Evolutionary conservation across 2,888 invertebrate species (phyloP), one percentile per base, ranked within the genome.

Genomic region (Hedychridium roseum): DNA sequence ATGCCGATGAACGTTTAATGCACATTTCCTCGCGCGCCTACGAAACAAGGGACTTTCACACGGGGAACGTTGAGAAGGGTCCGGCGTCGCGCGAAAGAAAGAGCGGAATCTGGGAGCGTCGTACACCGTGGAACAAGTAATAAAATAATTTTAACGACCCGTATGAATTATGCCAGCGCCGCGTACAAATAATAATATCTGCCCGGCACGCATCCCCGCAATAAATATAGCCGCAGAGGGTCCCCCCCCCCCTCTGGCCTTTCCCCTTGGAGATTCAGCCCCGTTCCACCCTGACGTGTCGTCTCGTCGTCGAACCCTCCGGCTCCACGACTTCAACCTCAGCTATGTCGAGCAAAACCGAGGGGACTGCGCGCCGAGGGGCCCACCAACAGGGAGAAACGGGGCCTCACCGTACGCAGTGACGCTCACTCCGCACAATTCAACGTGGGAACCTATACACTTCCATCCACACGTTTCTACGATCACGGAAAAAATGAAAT

Each of bases 131-230:
- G 66, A 68, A 68, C 73, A 68, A 66, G 73, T 70, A 70, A 73
- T 70, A 73, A 73, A 74, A 75, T 74, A 74, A 76, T 74, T 74
- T 73, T 70, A 71, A 72, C 74, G 75, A 75, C 69, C 71, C 63
- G 55, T 60, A 70, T 74, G 74, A 76, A 74, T 76, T 74, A 76
- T 75, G 70, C 66, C 46, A 45, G 68, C 67, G 71, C n/a, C n/a
- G n/a, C n/a, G 68, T 70, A 67, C 73, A 69, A 71, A 74, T 71
- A 74, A 73, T 71, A 66, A 74, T 74, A 70, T 70, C 71, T 71
- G 64, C 50, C 57, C 42, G 60, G 67, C 68, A 70, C 70, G 70
- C 69, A 70, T 68, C 68, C 70, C 67, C 54, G 71, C 70, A 70
- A 76, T 76, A 74, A 75, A 76, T 75, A 74, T 70, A 66, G 56